Evolutionary conservation across 1,140 invertebrate species (phyloP), one percentile per base, ranked within the genome.

Genomic region (Arion vulgaris): DNA sequence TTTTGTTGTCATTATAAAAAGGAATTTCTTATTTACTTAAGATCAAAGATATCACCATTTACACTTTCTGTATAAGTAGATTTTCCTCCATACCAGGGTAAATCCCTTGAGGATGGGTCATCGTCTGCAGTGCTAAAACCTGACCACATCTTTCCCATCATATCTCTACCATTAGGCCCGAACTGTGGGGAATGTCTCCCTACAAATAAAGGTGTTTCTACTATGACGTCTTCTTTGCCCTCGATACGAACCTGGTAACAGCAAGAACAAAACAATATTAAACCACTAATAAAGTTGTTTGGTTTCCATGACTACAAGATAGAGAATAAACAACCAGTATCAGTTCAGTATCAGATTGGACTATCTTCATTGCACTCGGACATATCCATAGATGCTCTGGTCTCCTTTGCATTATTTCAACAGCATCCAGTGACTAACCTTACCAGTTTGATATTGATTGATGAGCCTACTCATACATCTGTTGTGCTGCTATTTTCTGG

Each of bases 21-120:
- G 41, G 41, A 45, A 5, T 45, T 45, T 15, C 5, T 15, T 45
- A 15, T 45, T 45, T 45, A 39, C 17, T 57, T 9, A 34, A 39
- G 5, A 39, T 78, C 76, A 62, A 84, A 81, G 38, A 76, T 32
- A n/a, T 84, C 83, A 26, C 83, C 83, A 77, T 84, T 80, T 32
- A 84, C 79, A 36, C 78, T 84, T 36, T 83, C 82, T 26, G 77
- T 73, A 34, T 80, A 72, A 5, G 49, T 80, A 19, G 72, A 38
- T 23, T 49, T 73, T 15, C 74, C 73, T 5, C 57, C 73, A 19
- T 84, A 80, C 82, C 83, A 84, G 11, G 83, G 83, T 26, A 81
- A 57, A 28, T 83, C 82, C 23, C 72, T 79, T 9, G 72, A 34
- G 41, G 26, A 71, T 17, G 45, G 32, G 23, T 66, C 79, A 66